Conservation (phyloP, 2,797 vertebrate species). For the Chanos chanos region DNA sequence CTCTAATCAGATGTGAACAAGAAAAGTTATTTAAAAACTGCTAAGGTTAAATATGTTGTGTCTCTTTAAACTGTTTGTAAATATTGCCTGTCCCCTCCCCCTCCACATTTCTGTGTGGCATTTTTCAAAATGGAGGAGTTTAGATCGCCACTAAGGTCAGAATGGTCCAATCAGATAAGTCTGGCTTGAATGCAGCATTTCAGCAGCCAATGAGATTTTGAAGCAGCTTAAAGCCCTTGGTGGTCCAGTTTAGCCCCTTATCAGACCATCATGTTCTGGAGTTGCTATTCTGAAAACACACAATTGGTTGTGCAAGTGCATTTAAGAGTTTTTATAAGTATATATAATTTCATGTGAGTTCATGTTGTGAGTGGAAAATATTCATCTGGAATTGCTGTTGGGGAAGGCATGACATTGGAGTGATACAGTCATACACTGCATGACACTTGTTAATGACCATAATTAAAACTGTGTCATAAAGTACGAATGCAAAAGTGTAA, state of each 20-base stretch:
- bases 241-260: slow-evolving; percentile 26
- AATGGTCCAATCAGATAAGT: slow-evolving; percentile 51
- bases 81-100: slow-evolving; percentile 44
- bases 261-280: not conserved
- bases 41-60: not conserved
- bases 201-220: slow-evolving; percentile 51
- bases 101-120: slow-evolving; percentile 17
- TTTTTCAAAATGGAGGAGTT: slow-evolving; percentile 23
- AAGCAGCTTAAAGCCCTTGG: slow-evolving; percentile 39
- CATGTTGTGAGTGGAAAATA: too few relatives aligned
- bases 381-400: too few relatives aligned
- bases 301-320: too few relatives aligned
- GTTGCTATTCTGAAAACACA: not conserved
- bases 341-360: too few relatives aligned
- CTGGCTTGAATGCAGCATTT: slow-evolving; percentile 60
- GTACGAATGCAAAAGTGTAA: too few relatives aligned
- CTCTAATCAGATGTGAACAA: too few relatives aligned
- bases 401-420: too few relatives aligned
- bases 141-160: slow-evolving; percentile 24
- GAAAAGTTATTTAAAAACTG: slow-evolving; percentile 8
- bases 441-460: too few relatives aligned
- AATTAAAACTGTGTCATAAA: too few relatives aligned
- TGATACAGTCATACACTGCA: too few relatives aligned
- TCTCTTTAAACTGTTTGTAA: slow-evolving; percentile 61
- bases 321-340: too few relatives aligned